Base-by-base conservation (phyloP, 2,888 invertebrate genomes). In the Anodontia alba region DNA sequence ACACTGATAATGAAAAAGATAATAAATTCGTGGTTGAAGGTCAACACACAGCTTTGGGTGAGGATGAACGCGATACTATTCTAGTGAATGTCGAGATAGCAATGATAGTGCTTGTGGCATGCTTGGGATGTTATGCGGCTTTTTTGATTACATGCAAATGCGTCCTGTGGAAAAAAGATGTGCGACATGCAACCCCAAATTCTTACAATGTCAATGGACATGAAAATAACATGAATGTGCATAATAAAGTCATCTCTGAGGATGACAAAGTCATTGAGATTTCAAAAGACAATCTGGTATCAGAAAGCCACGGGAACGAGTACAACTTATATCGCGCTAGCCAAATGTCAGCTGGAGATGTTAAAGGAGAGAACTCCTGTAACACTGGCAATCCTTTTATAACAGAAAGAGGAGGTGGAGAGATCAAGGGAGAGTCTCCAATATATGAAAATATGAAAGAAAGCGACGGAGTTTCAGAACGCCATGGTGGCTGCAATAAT, bases 41-140 rank as follows among this genome's bases (percentile, higher is more conserved):
- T n/a, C 2, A 54, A 26, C 17, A 7, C 23, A 26, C 7, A 10
- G n/a, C 3, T 10, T 49, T 49, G 20, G 15, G 17, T 26, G 17
- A 62, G 33, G 29, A 33, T 29, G 33, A 31, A 1, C 7, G 1
- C 5, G 33, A 62, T 33, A 33, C 12, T 12, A 20, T 29, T 33
- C 62, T 62, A 20, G 62, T 62, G 1, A 33, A 23, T 2, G 33
- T 62, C 1, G 62, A 62, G 33, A 62, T 62, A 33, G 62, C 62
- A 33, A 62, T 62, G 62, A 33, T 62, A 33, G 62, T 62, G 3
- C 33, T 62, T 12, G 33, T 29, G 15, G 62, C 33, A 33, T 62
- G 62, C 20, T 17, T 62, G 33, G 33, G 33, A 33, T 62, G 62
- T 62, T 62, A 62, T 62, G 62, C 62, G 3, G 62, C 62, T n/a